A percentile compares a stretch with the other conserved stretches of the same genome.
Evolutionary conservation across 2,113 vertebrate genomes (phyloP).

Genomic region (Stictonetta naevosa): DNA sequence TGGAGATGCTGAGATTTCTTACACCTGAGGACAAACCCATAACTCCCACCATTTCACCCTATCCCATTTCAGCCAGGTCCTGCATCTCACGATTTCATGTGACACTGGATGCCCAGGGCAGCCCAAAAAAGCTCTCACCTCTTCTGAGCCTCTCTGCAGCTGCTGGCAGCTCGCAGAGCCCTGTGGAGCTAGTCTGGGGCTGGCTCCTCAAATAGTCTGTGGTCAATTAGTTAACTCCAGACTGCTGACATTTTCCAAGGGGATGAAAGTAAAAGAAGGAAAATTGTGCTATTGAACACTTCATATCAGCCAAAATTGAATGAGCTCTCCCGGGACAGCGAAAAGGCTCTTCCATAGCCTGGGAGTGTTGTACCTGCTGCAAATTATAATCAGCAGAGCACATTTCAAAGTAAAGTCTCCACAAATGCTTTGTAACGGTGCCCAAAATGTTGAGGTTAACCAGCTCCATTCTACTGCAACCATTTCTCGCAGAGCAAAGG

Average conservation of each 20-base stretch:
- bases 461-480: neutral
- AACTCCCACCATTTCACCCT: neutral
- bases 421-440: neutral
- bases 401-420: neutral
- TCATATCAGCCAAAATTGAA: neutral
- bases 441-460: neutral
- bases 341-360: neutral
- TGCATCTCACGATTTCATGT: too few relatives aligned
- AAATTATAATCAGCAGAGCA: neutral
- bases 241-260: neutral
- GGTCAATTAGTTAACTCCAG: neutral
- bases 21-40: accelerated
- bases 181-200: neutral
- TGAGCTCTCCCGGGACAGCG: neutral
- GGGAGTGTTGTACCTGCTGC: neutral
- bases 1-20: neutral
- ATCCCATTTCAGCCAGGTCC: neutral
- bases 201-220: neutral
- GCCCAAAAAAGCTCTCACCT: neutral
- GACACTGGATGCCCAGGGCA: neutral
- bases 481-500: neutral
- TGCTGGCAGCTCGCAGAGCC: neutral
- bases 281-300: neutral
- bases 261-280: neutral
- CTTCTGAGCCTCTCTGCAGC: neutral